Base-by-base conservation (phyloP, 2,113 vertebrate genomes). In the Ranitomeya variabilis region DNA sequence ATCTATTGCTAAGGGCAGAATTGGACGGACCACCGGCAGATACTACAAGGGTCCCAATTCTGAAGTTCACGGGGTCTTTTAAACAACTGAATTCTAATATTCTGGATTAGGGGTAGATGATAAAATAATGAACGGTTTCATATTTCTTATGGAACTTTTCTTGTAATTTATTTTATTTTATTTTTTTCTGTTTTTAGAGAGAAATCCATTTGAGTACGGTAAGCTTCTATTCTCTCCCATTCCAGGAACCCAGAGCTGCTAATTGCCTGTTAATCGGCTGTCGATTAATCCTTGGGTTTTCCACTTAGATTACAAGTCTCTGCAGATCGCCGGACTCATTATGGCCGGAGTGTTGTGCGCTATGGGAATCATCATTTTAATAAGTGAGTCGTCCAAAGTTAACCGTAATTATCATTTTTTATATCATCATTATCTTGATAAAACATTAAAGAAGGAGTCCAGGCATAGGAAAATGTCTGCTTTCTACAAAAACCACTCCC, bases 291-390 rank as follows among this genome's bases (percentile, higher is more conserved):
- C 16, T 54, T 12, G 6, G 16, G n/a, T 62, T 55, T 86, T 59
- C 79, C 37, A 66, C 90, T 60, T 90, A 98, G 97, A 98, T 89
- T 97, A 96, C 92, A 13, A 96, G 71, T 92, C 92, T 31, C 96
- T 98, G 82, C 95, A 94, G 76, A 91, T 97, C 0, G 94, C 96
- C 1, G 97, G 97, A 5, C 93, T 98, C 91, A 94, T 96, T 79
- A 92, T 96, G 4, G 96, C 97, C 0, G 96, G 92, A 0, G 87
- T 97, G 18, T 94, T 97, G 86, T 97, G 96, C 86, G 94, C 96
- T 59, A 87, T 96, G 0, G 97, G 97, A 88, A 95, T 98, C 90
- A 95, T 95, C 31, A 94, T 97, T 86, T 93, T 97, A 26, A 0
- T 98, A 90, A 98, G 97, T 98, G 92, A 97, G 97, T 95, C 6